Base-by-base conservation (phyloP, 2,888 invertebrate species). In the Chrysopilus asiliformis region DNA sequence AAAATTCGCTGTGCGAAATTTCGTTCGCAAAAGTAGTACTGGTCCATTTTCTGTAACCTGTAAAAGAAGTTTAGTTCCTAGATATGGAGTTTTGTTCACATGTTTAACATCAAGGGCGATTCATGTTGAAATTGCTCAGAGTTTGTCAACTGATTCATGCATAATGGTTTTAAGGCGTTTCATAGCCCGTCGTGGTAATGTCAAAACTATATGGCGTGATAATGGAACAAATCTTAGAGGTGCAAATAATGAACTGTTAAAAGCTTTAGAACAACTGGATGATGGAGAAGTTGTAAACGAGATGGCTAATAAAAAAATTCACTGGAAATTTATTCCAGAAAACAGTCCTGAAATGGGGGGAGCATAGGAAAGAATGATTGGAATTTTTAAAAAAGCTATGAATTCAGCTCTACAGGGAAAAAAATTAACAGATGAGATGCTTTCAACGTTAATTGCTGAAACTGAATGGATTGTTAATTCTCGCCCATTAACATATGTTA, bases 281-380 rank as follows among this genome's bases (percentile, higher is more conserved):
- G 38, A 31, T 12, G 13, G 38, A 18, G 30, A n/a, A 30, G 36
- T 27, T 31, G 20, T 20, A 12, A 13, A 31, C 8, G 33, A 17
- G 8, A 34, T 36, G 17, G 13, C 13, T 2, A 25, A 29, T 13
- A 13, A 28, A 20, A 36, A 35, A 7, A 36, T 48, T 3, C 36
- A 43, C 15, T 47, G 45, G 49, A 38, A 40, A 4, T 49, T 49
- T 29, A 50, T 43, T 14, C 45, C 45, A 3, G 49, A 46, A 13
- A 39, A 39, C 2, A 34, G 45, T 6, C 47, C 47, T 3, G 46
- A 46, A 25, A 45, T 24, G 24, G 24, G 24, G 9, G 24, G 24
- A 24, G 24, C 24, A n/a, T n/a, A n/a, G 24, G 2, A 24, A 3
- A 9, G 24, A 24, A 9, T 24, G 3, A 24, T 24, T 10, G 24